Evolutionary conservation across 2,113 vertebrate genomes (phyloP), one percentile per base, ranked within the genome.

Genomic region (Crotalus tigris): DNA sequence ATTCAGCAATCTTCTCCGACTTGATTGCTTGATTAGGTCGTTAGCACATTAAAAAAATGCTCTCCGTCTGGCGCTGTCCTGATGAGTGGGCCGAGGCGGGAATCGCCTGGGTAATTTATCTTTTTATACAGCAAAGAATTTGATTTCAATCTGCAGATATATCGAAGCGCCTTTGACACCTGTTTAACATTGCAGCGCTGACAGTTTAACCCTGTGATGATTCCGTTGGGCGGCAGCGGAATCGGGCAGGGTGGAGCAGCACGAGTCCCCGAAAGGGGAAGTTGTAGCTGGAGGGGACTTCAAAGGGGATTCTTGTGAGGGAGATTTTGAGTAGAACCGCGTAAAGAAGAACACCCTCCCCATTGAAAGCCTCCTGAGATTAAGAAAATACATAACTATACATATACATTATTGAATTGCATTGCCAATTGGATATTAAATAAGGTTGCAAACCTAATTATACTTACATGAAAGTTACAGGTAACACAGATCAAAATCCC

Each of bases 21-120:
- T 98, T 99, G 98, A 99, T 98, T 98, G 99, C 98, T 98, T 99
- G 99, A 99, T 99, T 99, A 99, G 99, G 99, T 99, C 98, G 99
- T 99, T 99, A 99, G 98, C 97, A 98, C 98, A 98, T 98, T 98
- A 97, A 97, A 98, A 99, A 99, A 99, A 99, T 98, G 98, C 98
- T 98, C 98, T 98, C 98, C 99, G 98, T 98, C 98, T 99, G 98
- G 98, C 97, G 98, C 98, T 98, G 98, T 97, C 97, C 98, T 98
- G 98, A 99, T 98, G 98, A 99, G 98, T 98, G 98, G 98, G 98
- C 98, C 97, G 98, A 97, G 98, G 98, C 97, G 97, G 97, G 98
- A 97, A 98, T 97, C 97, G 98, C 98, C 98, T 97, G 98, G 97
- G 98, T 98, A 97, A 98, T 98, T 98, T 97, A 98, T 97, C 98